These are phyloP conservation scores for Oreotrochilus melanogaster DNA, from an alignment of 2,113 vertebrate species.

Conservation along the genomic window DNA sequence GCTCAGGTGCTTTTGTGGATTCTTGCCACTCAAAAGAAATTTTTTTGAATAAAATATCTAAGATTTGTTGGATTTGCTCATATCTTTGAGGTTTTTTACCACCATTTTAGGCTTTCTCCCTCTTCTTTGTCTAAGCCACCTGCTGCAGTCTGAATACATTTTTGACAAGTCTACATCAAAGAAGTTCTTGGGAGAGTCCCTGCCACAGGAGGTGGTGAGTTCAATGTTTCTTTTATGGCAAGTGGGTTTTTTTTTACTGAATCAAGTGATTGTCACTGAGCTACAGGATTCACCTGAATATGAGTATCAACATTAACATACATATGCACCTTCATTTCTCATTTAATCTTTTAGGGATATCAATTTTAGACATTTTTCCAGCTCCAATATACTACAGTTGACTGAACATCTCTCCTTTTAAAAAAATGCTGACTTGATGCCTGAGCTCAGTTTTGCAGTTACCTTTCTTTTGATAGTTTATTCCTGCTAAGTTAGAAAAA, in stretches of 20 bases:
- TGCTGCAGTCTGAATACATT: neutral
- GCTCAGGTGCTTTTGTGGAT: neutral
- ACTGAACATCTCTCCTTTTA: neutral
- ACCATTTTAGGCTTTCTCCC: neutral
- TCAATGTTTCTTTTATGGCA: neutral
- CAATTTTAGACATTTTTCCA: neutral
- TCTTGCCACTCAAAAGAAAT: neutral
- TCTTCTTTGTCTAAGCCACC: neutral
- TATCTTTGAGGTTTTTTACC: neutral
- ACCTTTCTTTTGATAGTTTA: neutral
- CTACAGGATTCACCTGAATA: neutral
- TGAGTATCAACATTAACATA: neutral
- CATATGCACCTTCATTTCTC: neutral
- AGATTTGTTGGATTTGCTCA: neutral
- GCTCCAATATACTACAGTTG: neutral
- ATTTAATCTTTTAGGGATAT: neutral
- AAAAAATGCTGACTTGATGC: neutral
- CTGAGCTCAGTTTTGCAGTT: neutral
- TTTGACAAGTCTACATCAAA: neutral
- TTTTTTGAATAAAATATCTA: neutral
- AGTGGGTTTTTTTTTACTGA: neutral
- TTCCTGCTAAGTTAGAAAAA: neutral
- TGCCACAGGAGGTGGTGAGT: neutral
- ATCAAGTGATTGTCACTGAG: neutral
- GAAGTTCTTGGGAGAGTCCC: neutral